phyloP scores from a whole-genome alignment of 2,113 vertebrate genomes.

The Girardinichthys multiradiatus region DNA sequence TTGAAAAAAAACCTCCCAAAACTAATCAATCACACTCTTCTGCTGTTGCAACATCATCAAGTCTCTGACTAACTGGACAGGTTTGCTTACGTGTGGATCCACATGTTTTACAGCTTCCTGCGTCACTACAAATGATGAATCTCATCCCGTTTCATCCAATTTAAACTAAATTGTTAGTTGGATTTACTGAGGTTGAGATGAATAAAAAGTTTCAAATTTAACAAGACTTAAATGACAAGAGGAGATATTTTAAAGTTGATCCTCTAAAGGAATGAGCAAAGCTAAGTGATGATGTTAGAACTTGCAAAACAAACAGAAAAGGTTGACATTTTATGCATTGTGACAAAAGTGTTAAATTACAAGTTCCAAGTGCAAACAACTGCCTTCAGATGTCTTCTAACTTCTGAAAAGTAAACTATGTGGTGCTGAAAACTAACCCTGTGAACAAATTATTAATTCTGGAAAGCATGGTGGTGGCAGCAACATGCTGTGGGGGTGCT shows the following conservation, averaged over 20 bases:
- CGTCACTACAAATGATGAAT: conserved; percentile 33
- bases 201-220: not conserved
- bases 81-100: not conserved
- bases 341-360: not conserved
- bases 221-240: not conserved
- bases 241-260: too few species aligned
- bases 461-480: not conserved
- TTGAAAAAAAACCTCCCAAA: not conserved
- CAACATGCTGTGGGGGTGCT: not conserved
- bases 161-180: conserved; percentile 10
- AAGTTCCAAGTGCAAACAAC: not conserved
- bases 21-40: not conserved
- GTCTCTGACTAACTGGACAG: conserved; percentile 16
- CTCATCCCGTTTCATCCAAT: not conserved
- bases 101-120: not conserved
- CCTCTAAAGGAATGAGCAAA: not conserved
- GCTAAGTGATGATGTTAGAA: not conserved
- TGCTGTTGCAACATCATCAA: conserved; percentile 40
- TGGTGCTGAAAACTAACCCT: not conserved
- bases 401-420: too few species aligned
- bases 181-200: not conserved
- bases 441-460: too few species aligned
- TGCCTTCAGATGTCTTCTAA: too few species aligned
- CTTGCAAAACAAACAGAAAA: not conserved
- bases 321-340: not conserved